These are phyloP conservation scores for Anseranas semipalmata DNA, from an alignment of 2,113 vertebrate species.

Conservation along the genomic window DNA sequence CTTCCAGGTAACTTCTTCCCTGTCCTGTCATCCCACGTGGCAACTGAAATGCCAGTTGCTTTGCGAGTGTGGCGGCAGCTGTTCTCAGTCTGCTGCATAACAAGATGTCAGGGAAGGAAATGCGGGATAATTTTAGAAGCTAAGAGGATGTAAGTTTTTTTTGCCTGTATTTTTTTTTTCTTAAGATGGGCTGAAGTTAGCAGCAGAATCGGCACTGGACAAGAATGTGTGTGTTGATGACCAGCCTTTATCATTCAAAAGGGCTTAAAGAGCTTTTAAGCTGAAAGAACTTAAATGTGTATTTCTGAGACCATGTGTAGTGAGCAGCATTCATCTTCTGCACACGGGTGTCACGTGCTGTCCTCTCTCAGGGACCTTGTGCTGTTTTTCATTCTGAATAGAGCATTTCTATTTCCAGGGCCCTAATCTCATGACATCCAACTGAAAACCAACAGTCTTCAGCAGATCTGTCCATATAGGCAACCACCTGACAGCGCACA, in stretches of 20 bases:
- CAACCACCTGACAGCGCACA: background rate
- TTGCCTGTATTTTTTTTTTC: background rate
- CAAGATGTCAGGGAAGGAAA: background rate
- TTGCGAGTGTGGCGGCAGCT: background rate
- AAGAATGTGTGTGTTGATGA: background rate
- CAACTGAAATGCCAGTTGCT: background rate
- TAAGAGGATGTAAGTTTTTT: background rate
- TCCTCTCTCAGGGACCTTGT: rapidly evolving
- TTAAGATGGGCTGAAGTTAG: background rate
- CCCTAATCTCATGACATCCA: background rate
- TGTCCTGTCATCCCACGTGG: rapidly evolving
- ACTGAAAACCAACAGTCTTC: background rate
- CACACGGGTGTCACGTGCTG: background rate
- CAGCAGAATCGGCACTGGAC: background rate
- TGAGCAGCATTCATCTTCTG: background rate
- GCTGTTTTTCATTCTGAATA: background rate
- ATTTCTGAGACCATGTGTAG: background rate
- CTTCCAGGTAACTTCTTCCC: background rate
- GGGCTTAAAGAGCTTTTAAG: background rate
- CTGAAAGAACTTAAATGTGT: background rate
- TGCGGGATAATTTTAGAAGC: background rate
- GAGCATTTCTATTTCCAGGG: background rate
- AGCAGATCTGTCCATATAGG: background rate
- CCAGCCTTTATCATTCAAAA: background rate
- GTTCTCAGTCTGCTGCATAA: background rate